These are phyloP conservation scores for Stramonita haemastoma DNA, from an alignment of 2,888 invertebrate species.

Conservation along the genomic window DNA sequence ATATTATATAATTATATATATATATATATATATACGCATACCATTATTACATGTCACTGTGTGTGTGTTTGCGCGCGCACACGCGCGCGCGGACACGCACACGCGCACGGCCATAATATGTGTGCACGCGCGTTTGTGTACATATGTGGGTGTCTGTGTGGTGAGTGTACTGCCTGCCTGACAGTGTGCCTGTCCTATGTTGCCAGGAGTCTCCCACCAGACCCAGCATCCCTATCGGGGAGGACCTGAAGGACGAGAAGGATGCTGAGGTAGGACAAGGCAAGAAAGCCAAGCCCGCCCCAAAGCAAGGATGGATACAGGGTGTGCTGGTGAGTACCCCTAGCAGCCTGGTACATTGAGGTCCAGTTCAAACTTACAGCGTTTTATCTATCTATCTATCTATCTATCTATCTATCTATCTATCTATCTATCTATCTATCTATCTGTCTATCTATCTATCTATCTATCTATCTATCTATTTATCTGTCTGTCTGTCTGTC, in stretches of 20 bases:
- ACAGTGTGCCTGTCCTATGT: neutral
- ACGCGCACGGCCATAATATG: neutral
- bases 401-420: no score
- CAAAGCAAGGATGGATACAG: slow-evolving; percentile 91
- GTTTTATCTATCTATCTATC: no score
- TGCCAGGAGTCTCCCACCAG: neutral
- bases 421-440: no score
- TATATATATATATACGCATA: neutral
- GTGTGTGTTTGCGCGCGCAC: slow-evolving; percentile 8
- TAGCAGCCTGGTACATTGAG: no score
- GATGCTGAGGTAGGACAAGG: slow-evolving; percentile 47
- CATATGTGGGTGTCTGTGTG: slow-evolving; percentile 19
- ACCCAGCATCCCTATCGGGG: slow-evolving; percentile 34
- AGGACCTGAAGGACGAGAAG: slow-evolving; percentile 46
- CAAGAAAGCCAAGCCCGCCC: slow-evolving; percentile 45
- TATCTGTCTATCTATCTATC: no score
- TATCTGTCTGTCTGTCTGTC: no score
- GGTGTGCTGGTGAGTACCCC: slow-evolving; percentile 84
- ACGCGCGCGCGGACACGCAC: neutral
- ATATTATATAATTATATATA: neutral
- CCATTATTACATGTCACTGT: neutral
- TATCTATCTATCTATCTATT: no score
- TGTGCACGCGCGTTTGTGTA: neutral
- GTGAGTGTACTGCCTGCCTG: neutral
- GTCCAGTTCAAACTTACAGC: no score